Conservation (phyloP, 2,888 invertebrate species). For the Drosophila kanekoi region DNA sequence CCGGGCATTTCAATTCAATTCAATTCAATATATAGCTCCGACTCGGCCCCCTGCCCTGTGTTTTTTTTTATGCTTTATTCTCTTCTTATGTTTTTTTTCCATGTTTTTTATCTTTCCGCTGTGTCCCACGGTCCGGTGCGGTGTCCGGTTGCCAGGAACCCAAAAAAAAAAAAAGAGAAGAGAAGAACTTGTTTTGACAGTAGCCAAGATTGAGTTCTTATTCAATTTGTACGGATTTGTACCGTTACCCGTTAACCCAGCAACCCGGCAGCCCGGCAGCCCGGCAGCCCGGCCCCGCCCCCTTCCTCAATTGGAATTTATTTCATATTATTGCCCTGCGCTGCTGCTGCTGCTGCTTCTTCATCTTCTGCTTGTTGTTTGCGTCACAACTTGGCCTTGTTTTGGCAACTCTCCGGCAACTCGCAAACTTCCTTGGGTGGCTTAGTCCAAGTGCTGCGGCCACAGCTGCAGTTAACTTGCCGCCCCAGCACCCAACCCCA, state of each 20-base stretch:
- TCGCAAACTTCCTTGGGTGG: slow-evolving; percentile 54
- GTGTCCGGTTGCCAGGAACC: slow-evolving; percentile 51
- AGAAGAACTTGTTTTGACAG: slow-evolving; percentile 72
- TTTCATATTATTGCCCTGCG: slow-evolving; percentile 68
- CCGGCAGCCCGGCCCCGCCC: too few relatives aligned
- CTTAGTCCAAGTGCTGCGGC: slow-evolving; percentile 42
- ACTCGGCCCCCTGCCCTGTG: too few relatives aligned
- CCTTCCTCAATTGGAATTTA: slow-evolving; percentile 66
- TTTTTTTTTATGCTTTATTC: too few relatives aligned
- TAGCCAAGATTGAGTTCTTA: slow-evolving; percentile 79
- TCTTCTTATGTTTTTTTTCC: slow-evolving; percentile 9
- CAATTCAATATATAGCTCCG: slow-evolving; percentile 33
- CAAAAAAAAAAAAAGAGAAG: slow-evolving; percentile 15
- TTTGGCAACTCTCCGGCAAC: slow-evolving; percentile 65
- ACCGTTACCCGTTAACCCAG: slow-evolving; percentile 27
- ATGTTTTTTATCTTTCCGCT: slow-evolving; percentile 50
- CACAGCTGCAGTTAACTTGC: slow-evolving; percentile 77
- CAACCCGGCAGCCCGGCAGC: too few relatives aligned
- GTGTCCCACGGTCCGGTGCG: slow-evolving; percentile 11
- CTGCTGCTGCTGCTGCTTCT: slow-evolving; percentile 9
- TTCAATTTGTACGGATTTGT: slow-evolving; percentile 78
- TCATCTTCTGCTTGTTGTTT: slow-evolving; percentile 34
- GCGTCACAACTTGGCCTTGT: slow-evolving; percentile 67
- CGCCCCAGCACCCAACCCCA: not conserved
- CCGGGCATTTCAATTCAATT: slow-evolving; percentile 72